Evolutionary conservation across 37 sponge, comb jelly and placozoan genomes (phyloP).

Genomic region (Cliona cf. orientalis): DNA sequence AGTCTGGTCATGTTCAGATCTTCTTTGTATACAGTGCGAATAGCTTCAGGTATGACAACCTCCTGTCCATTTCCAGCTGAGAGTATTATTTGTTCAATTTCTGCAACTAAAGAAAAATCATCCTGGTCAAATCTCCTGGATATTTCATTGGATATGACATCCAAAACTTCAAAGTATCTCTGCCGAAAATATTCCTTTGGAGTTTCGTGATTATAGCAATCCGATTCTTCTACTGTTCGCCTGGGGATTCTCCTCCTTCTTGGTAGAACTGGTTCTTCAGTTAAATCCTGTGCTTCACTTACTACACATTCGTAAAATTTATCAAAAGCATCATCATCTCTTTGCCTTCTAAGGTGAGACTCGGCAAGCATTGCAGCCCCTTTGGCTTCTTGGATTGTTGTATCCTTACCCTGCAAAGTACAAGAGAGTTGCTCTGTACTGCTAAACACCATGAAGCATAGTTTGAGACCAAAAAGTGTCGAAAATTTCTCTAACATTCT

Average conservation of each 20-base stretch:
- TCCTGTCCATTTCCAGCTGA: constrained; percentile 13
- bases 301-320: constrained; percentile 22
- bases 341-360: neutral
- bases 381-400: constrained; percentile 44
- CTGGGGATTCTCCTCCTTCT: constrained; percentile 15
- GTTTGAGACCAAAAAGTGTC: constrained; percentile 74
- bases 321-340: constrained; percentile 3
- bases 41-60: constrained; percentile 9
- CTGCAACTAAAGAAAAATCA: constrained; percentile 6
- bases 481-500: constrained; percentile 58
- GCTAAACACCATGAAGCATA: constrained; percentile 41
- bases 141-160: constrained; percentile 28
- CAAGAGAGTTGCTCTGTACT: constrained; percentile 39
- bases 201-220: neutral
- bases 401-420: constrained; percentile 34
- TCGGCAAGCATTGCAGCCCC: neutral
- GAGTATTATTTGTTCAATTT: constrained; percentile 19
- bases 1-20: constrained; percentile 20
- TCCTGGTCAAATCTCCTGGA: constrained; percentile 27
- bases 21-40: constrained; percentile 8
- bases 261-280: constrained; percentile 45
- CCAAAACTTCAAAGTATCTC: constrained; percentile 17
- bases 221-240: neutral
- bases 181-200: neutral
- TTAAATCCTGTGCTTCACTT: neutral